Percentiles rank a stretch among this genome's conserved stretches.
These are phyloP conservation scores for Pogonocichla stellata DNA, from an alignment of 2,113 vertebrate species.

Conservation along the genomic window DNA sequence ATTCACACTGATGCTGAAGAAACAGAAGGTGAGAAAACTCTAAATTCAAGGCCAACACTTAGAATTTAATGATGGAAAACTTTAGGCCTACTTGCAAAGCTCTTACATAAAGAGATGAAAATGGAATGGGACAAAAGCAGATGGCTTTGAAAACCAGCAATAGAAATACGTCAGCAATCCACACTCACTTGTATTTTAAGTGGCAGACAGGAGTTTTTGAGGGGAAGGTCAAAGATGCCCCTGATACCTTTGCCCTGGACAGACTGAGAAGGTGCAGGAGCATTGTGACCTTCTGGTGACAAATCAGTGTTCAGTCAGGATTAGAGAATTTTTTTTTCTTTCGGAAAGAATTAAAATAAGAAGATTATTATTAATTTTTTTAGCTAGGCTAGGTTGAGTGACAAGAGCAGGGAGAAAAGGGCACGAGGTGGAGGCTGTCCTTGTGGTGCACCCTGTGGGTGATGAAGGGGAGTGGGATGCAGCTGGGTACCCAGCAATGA, in stretches of 20 bases:
- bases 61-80: constrained; percentile 28
- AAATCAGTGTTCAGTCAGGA: fast-evolving
- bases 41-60: neutral
- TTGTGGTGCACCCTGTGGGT: fast-evolving
- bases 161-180: neutral
- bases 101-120: neutral
- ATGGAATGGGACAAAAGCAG: neutral
- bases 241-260: neutral
- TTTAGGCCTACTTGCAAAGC: neutral
- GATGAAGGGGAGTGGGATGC: neutral
- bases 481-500: fast-evolving
- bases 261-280: neutral
- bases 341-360: neutral
- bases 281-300: fast-evolving
- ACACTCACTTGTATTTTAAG: neutral
- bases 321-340: neutral
- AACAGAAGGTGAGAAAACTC: constrained; percentile 2
- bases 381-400: neutral
- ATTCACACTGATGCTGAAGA: neutral
- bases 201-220: neutral
- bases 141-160: neutral
- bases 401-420: neutral
- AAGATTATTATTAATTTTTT: neutral
- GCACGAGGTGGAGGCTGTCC: fast-evolving
- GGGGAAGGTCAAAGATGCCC: neutral